Conservation (phyloP, 2,888 invertebrate genomes). For the Epicampocera succincta region DNA sequence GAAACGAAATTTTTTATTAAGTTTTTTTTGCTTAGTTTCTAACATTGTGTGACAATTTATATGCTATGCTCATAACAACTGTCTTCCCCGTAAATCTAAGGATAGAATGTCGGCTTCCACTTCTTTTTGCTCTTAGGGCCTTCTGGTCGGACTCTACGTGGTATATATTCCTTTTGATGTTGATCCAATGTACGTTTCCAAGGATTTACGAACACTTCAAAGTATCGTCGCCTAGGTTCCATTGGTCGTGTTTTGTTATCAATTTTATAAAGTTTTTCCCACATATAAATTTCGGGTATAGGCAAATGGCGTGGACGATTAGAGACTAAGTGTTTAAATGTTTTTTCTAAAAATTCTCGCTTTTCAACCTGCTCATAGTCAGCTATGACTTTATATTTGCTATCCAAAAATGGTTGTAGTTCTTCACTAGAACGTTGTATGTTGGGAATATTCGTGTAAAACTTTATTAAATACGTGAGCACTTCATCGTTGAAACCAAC, state of each 20-base stretch:
- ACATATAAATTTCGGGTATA: constrained; percentile 87
- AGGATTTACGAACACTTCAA: constrained; percentile 86
- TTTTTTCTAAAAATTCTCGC: constrained; percentile 86
- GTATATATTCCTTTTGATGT: constrained; percentile 87
- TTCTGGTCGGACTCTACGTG: constrained; percentile 85
- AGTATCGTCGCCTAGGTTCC: constrained; percentile 87
- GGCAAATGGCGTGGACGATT: constrained; percentile 86
- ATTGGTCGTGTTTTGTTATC: constrained; percentile 86
- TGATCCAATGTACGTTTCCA: constrained; percentile 86
- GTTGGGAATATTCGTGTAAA: constrained; percentile 88
- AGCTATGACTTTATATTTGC: constrained; percentile 83
- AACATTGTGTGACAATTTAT: constrained; percentile 16
- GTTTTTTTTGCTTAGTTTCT: constrained; percentile 21
- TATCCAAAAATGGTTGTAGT: constrained; percentile 88
- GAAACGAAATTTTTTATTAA: no score
- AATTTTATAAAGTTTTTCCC: constrained; percentile 92
- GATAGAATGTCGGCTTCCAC: constrained; percentile 87
- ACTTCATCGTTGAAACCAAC: constrained; percentile 91
- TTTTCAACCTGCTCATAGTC: constrained; percentile 87
- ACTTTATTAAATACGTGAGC: constrained; percentile 87
- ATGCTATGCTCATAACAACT: constrained; percentile 4
- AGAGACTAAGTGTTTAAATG: constrained; percentile 86
- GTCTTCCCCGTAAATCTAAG: constrained; percentile 77
- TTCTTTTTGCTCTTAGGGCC: constrained; percentile 85
- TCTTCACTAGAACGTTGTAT: constrained; percentile 83